phyloP scores from a whole-genome alignment of 2,888 invertebrate genomes.

The Formica aserva region DNA sequence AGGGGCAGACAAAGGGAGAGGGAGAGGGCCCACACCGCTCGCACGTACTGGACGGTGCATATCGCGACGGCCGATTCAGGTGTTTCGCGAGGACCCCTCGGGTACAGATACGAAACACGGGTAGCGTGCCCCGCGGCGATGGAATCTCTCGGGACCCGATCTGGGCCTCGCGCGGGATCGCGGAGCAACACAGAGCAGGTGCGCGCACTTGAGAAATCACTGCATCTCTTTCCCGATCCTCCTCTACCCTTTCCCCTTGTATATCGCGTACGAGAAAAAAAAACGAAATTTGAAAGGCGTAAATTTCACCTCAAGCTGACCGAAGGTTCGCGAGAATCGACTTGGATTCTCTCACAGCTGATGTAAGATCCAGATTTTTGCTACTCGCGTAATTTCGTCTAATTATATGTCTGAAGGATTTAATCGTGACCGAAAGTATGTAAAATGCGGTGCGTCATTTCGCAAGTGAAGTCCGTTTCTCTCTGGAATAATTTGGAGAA shows the following conservation, averaged over 20 bases:
- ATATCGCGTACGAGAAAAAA: conserved; percentile 11
- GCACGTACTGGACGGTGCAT: not conserved
- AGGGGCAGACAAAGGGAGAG: conserved; percentile 3
- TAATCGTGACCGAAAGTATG: conserved; percentile 1
- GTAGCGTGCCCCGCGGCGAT: conserved; percentile 65
- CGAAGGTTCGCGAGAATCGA: not conserved
- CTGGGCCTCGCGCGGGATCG: conserved; percentile 46
- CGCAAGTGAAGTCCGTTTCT: conserved; percentile 19
- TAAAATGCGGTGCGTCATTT: conserved; percentile 20
- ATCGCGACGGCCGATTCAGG: conserved; percentile 60
- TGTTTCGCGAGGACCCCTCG: conserved; percentile 57
- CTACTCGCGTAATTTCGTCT: conserved; percentile 43
- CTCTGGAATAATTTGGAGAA: not conserved
- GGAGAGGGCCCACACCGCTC: conserved; percentile 25
- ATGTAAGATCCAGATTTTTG: conserved; percentile 40
- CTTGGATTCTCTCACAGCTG: not conserved
- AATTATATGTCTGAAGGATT: conserved; percentile 35
- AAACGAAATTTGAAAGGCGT: conserved; percentile 46
- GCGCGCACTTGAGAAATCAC: conserved; percentile 74
- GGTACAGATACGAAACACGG: conserved; percentile 57
- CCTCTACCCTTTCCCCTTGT: not conserved
- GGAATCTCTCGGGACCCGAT: conserved; percentile 66
- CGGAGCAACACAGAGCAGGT: conserved; percentile 71
- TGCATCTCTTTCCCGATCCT: conserved; percentile 36
- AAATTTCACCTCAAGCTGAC: conserved; percentile 45